Base-by-base conservation (phyloP, 2,888 invertebrate genomes). In the Criorhina ranunculi region DNA sequence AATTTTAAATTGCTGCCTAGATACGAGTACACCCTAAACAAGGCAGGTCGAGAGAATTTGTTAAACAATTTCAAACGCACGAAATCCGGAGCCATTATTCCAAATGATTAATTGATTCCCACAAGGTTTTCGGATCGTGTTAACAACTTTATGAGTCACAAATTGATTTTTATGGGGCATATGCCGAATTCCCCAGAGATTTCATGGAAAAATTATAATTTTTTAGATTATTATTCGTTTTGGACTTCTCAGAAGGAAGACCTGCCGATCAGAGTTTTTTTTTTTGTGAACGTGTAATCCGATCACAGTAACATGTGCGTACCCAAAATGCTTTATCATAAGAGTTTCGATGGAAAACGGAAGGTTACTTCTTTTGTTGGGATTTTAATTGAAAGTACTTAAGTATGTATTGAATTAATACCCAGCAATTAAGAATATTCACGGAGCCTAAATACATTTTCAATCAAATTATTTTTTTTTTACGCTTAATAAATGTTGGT, bases 101-200 rank as follows among this genome's bases (percentile, higher is more conserved):
- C 11, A 24, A 46, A 44, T 75, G 75, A 75, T 75, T 64, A 64
- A 75, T 75, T 53, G 44, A 57, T 55, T 42, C 37, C 29, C 37
- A 15, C 51, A 24, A 15, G 11, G 12, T 15, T 40, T 17, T 7
- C 12, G 51, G 46, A 19, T 17, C 5, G 46, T 46, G 19, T 46
- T 46, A 19, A n/a, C 35, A 60, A 46, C 44, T 57, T 33, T 35
- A 5, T 57, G 40, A 40, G 31, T 42, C 60, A 62, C 33, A 24
- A 3, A 24, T 55, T 24, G 62, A 64, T 42, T 51, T 37, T 75
- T 55, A 42, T 64, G 73, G 55, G 37, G 15, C 53, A 64, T 24
- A 4, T 4, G 24, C 24, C 4, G 24, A 24, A 24, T 24, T 24
- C 24, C 24, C 24, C 4, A 24, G 24, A 1, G 24, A 24, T 44